phyloP scores from a whole-genome alignment of 2,797 vertebrate species.

The Microctenopoma lineatum region DNA sequence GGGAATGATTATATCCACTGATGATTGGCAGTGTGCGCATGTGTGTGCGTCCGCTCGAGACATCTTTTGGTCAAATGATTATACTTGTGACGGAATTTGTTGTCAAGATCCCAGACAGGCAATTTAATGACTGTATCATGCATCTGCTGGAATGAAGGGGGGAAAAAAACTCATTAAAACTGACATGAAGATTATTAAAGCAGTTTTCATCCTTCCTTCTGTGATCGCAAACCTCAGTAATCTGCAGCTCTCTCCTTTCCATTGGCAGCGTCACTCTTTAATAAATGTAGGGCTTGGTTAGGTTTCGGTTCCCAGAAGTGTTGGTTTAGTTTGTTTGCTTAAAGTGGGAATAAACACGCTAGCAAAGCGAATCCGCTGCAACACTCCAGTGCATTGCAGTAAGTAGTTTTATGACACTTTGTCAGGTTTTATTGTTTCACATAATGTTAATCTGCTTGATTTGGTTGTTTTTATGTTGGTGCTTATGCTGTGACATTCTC shows the following conservation, averaged over 20 bases:
- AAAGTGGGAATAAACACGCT: too few relatives aligned
- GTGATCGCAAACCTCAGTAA: slow-evolving; percentile 45
- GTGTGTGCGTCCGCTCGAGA: slow-evolving; percentile 18
- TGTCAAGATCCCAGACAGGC: slow-evolving; percentile 39
- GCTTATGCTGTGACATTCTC: too few relatives aligned
- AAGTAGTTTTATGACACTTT: too few relatives aligned
- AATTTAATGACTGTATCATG: slow-evolving; percentile 41
- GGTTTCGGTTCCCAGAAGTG: too few relatives aligned
- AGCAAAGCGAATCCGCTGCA: too few relatives aligned
- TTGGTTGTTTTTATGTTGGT: too few relatives aligned
- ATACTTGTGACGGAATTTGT: slow-evolving; percentile 31
- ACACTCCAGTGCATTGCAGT: too few relatives aligned
- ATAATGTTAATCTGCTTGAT: too few relatives aligned
- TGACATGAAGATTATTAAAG: slow-evolving; percentile 65
- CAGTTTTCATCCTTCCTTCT: slow-evolving; percentile 38
- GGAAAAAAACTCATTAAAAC: slow-evolving; percentile 65
- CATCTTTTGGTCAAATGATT: slow-evolving; percentile 45
- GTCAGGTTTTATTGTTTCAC: too few relatives aligned
- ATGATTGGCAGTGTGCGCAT: slow-evolving; percentile 38
- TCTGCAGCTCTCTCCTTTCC: slow-evolving; percentile 42
- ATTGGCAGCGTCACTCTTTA: slow-evolving; percentile 18
- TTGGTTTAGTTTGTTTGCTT: too few relatives aligned
- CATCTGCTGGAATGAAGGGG: slow-evolving; percentile 44
- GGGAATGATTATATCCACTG: slow-evolving; percentile 30
- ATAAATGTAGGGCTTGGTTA: not conserved